Evolutionary conservation across 2,113 vertebrate genomes (phyloP).

Genomic region (Scopus umbretta): DNA sequence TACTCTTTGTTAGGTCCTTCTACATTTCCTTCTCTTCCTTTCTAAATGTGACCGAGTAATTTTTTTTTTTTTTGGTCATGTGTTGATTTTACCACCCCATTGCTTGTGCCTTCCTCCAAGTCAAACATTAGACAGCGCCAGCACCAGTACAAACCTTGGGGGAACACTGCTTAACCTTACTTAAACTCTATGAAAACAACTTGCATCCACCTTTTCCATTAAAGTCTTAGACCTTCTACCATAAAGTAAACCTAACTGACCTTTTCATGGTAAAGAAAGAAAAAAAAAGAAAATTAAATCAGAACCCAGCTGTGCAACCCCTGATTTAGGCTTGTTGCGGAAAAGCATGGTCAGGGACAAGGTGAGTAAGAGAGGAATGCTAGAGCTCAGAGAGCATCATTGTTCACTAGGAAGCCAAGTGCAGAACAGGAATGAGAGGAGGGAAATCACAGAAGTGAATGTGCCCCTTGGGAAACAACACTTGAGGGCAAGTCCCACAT

Average conservation of each 20-base stretch:
- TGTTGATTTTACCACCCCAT: conserved; percentile 27
- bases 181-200: conserved; percentile 17
- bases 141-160: background rate
- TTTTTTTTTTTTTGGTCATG: background rate
- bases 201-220: background rate
- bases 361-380: background rate
- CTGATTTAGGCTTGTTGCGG: background rate
- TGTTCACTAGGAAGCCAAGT: background rate
- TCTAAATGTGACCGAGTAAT: background rate
- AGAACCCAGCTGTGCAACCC: background rate
- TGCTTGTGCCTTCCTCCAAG: background rate
- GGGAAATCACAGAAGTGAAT: background rate
- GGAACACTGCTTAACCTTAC: background rate
- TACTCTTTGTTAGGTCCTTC: background rate
- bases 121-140: conserved; percentile 5
- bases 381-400: background rate
- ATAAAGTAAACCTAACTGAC: background rate
- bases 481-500: background rate
- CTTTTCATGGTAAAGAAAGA: background rate
- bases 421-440: background rate
- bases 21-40: background rate
- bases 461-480: fast-evolving
- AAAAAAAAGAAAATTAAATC: background rate
- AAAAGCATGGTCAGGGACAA: background rate
- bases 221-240: background rate